Base-by-base conservation (phyloP, 2,113 vertebrate genomes). In the Varanus komodoensis region DNA sequence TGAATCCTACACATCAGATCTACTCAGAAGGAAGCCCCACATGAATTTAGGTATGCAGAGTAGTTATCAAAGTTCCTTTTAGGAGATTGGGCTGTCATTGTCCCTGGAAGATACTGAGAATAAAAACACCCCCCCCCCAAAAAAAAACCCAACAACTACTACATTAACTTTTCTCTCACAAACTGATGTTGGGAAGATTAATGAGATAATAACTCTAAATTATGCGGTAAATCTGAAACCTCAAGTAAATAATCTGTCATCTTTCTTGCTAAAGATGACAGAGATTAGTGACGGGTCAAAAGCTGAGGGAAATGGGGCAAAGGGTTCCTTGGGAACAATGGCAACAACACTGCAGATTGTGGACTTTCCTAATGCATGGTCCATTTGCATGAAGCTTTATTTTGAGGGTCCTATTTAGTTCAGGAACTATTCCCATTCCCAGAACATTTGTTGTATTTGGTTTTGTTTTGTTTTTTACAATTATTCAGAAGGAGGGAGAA, bases 191-290 rank as follows among this genome's bases (percentile, higher is more conserved):
- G 52, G 52, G 87, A 61, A 69, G 87, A 89, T 82, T 89, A 89
- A 74, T 73, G 38, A 89, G 79, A 89, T 89, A 83, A 82, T 82
- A 7, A 74, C 52, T 82, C 17, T 57, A 73, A 82, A 89, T 77
- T 71, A 84, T 84, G 69, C 19, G 64, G 52, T 64, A 61, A 34
- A 9, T 84, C 71, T 89, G 71, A 75, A 84, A 57, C 19, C 19
- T 84, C 81, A 84, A 84, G 69, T 64, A 84, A 61, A 84, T 77
- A 71, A 75, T 84, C 64, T 89, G 88, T 44, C 38, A 44, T 44
- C 84, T 74, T 84, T 77, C 81, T 67, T 50, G 81, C 88, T 84
- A 89, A 77, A 89, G 54, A 83, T 75, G 78, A 81, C 87, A 81
- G 69, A 89, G 69, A 83, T 29, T 61, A 12, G 69, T 64, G 27